Base-by-base conservation (phyloP, 2,888 invertebrate species). In the Cyrtodaria siliqua region DNA sequence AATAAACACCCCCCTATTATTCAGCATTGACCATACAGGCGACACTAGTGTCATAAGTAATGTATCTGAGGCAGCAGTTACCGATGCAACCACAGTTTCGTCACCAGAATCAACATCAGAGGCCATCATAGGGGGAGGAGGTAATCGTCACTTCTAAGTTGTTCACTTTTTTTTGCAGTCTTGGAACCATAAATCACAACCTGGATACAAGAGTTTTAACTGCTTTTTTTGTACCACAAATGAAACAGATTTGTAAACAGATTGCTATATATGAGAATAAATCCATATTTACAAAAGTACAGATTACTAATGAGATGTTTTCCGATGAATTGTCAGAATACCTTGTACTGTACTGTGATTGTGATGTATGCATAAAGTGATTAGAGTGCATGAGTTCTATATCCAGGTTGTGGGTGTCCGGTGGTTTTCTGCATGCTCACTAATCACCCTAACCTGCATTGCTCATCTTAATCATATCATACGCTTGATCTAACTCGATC, bases 81-180 rank as follows among this genome's bases (percentile, higher is more conserved):
- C 74, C 6, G 75, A 80, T 27, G 49, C 66, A 8, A 70, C 66
- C 0, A 50, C 71, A 18, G 74, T 63, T n/a, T 33, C 68, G 18
- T 44, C 53, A 44, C 57, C 59, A 16, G 63, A 62, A 12, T 59
- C 68, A 2, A 44, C 62, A 20, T 56, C 75, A 24, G 72, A 68
- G n/a, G 57, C 72, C 2, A 79, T 75, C 42, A 56, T 57, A 72
- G 78, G 74, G 66, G 81, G 79, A 80, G 79, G 79, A n/a, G 79
- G 79, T 80, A 80, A 79, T 53, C 1, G 2, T 44, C 27, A 18
- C 40, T 38, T 8, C 44, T 9, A 16, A 9, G 44, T 18, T 44
- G 20, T 16, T 44, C 6, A 9, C 6, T 20, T 16, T 9, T 44
- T 44, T 6, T 44, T 44, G 4, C 20, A n/a, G n/a, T 20, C 20